Evolutionary conservation across 2,888 invertebrate species (phyloP).

Genomic region (Pristionchus arcanus): DNA sequence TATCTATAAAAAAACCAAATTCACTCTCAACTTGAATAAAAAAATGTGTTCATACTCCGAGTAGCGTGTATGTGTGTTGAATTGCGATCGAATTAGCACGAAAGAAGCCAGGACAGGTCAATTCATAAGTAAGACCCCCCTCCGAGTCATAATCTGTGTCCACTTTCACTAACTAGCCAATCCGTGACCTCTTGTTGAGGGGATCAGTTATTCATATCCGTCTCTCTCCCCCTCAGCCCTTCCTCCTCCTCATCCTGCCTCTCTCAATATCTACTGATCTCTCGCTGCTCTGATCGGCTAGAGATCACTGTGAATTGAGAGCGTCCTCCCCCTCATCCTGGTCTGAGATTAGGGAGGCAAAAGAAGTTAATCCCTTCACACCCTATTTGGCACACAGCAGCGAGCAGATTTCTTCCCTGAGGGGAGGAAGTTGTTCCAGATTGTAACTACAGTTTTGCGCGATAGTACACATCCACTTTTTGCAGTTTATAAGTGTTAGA

Average conservation of each 20-base stretch:
- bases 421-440: slow-evolving; percentile 1
- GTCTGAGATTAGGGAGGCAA: neutral
- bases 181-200: slow-evolving; percentile 26
- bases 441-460: neutral
- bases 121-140: slow-evolving; percentile 28
- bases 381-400: slow-evolving; percentile 43
- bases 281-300: neutral
- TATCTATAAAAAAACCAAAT: too few relatives aligned
- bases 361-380: slow-evolving; percentile 22
- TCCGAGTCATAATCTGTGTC: neutral
- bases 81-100: too few relatives aligned
- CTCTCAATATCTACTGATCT: neutral
- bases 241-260: neutral
- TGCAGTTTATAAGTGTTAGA: too few relatives aligned
- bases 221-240: neutral
- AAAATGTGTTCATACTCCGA: too few relatives aligned
- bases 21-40: too few relatives aligned
- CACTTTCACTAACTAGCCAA: neutral
- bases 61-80: too few relatives aligned
- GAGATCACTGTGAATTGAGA: neutral
- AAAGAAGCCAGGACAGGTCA: neutral
- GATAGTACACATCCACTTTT: neutral
- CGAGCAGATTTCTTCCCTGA: neutral
- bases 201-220: slow-evolving; percentile 47
- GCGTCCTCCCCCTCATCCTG: neutral